These are phyloP conservation scores for cattle (Bos taurus) DNA, from an alignment of 2,113 vertebrate species.

Conservation along the genomic window ARS-UCD2.0 NC_037337.1:101054001-101054500, in stretches of 20 bases:
- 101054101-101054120: not conserved
- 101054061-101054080: not conserved
- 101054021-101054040: constrained; percentile 55
- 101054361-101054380: not conserved
- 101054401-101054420: not conserved
- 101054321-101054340: not conserved
- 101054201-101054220: not conserved
- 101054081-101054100: not conserved
- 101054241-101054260: not conserved
- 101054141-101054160: not conserved
- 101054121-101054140: not conserved
- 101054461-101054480: not conserved
- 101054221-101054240: not conserved
- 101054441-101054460: not conserved
- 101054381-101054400: accelerated
- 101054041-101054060: not conserved
- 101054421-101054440: accelerated
- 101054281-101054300: not conserved
- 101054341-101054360: not conserved
- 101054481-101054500: not conserved
- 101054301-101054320: not conserved
- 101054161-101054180: not conserved
- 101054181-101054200: not conserved
- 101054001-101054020: constrained; percentile 55
- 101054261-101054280: not conserved